Percentiles rank a stretch among this genome's conserved stretches.
Evolutionary conservation across 2,888 invertebrate genomes (phyloP).

Genomic region (Yponomeuta cagnagella): DNA sequence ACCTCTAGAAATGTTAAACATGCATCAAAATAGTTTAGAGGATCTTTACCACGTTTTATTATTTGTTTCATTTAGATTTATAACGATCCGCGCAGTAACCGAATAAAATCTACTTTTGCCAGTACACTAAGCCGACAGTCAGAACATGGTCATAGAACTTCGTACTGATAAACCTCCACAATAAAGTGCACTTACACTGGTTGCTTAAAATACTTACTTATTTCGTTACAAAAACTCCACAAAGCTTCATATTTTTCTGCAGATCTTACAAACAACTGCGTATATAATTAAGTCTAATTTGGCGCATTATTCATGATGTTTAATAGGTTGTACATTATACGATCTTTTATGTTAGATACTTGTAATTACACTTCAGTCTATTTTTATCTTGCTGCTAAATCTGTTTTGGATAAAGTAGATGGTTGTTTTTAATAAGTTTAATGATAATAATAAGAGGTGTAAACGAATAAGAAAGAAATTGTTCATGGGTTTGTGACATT

Average conservation of each 20-base stretch:
- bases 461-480: no score
- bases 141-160: not conserved
- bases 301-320: not conserved
- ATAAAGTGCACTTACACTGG: no score
- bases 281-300: not conserved
- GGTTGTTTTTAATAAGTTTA: no score
- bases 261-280: not conserved
- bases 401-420: not conserved
- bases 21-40: not conserved
- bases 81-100: not conserved
- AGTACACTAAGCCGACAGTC: not conserved
- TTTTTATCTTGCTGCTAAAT: not conserved
- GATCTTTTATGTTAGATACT: not conserved
- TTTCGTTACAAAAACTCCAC: not conserved
- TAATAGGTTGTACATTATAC: not conserved
- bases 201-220: no score
- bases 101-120: not conserved
- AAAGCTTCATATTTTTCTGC: conserved; percentile 5
- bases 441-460: no score
- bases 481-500: no score
- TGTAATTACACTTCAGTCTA: not conserved
- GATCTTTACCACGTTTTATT: not conserved
- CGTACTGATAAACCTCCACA: no score
- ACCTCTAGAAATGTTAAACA: not conserved
- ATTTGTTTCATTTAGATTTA: not conserved